Evolutionary conservation across 1,140 invertebrate genomes (phyloP).

Genomic region (Drosophila nigromelanica): DNA sequence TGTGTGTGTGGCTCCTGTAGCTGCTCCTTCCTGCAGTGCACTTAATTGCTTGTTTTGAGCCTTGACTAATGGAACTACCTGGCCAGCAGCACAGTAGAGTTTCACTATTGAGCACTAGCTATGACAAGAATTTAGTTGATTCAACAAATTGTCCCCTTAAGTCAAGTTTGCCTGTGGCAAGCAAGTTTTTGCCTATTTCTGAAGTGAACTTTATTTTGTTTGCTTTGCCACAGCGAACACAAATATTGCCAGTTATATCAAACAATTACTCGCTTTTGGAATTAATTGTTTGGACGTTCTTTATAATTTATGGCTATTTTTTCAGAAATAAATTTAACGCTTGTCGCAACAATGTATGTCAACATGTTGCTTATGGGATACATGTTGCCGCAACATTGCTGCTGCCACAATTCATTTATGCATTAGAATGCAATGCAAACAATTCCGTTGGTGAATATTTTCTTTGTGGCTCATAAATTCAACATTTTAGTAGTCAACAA

Average conservation of each 20-base stretch:
- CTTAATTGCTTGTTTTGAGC: constrained; percentile 58
- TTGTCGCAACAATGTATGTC: not conserved
- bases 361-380: too few species aligned
- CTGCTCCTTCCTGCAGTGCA: constrained; percentile 36
- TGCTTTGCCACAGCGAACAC: not conserved
- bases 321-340: not conserved
- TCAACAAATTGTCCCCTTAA: not conserved
- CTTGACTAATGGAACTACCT: constrained; percentile 13
- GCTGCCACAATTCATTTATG: constrained; percentile 60
- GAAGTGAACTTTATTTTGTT: not conserved
- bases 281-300: constrained; percentile 38
- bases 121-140: not conserved
- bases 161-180: not conserved
- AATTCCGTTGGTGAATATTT: constrained; percentile 23
- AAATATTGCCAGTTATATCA: constrained; percentile 5
- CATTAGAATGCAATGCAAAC: constrained; percentile 64
- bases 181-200: not conserved
- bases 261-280: constrained; percentile 7
- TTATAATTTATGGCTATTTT: constrained; percentile 28
- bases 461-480: constrained; percentile 55
- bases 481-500: constrained; percentile 47
- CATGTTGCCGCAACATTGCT: constrained; percentile 8
- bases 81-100: constrained; percentile 9
- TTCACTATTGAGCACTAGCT: not conserved
- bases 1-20: constrained; percentile 22